Base-by-base conservation (phyloP, 2,797 vertebrate species). In the Meda fulgida region DNA sequence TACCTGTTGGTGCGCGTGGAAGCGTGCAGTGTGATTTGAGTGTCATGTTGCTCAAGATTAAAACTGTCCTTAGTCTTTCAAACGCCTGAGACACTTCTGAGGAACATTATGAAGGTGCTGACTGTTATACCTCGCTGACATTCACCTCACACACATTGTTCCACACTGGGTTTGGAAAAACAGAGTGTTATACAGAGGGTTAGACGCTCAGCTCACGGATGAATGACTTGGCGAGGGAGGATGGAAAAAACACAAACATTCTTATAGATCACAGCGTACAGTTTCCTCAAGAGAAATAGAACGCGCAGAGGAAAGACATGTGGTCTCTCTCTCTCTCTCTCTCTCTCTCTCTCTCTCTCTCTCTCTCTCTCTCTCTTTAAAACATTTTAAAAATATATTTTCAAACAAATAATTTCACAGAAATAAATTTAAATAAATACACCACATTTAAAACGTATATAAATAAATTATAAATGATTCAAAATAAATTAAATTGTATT, bases 221-320 rank as follows among this genome's bases (percentile, higher is more conserved):
- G 73, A 88, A 23, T 87, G 72, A 76, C 76, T 46, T 29, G 48
- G 81, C 14, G 67, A 77, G 43, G 70, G 46, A 82, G 83, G 85
- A 67, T 78, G 84, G 85, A 87, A 88, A 83, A 75, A 83, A 36
- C 60, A 51, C 69, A 70, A 80, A 84, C 77, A 65, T 29, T 70
- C 76, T 53, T 43, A n/a, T 67, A 85, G 26, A 72, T 92, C 82
- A 91, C 88, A 87, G 87, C 89, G 86, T 72, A 88, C 81, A 87
- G 85, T 94, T 95, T 95, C 95, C 94, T 95, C 92, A 92, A 92
- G 90, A 92, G 90, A 92, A 92, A 93, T 88, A 94, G 94, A 96
- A 96, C 94, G 89, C 86, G 91, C 83, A 91, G 86, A 92, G 91
- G 89, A 90, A 89, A 70, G 67, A 87, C 60, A 70, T 93, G 93